A percentile compares a stretch with the other conserved stretches of the same genome.
These are phyloP conservation scores for Ctenosaura bakeri DNA, from an alignment of 2,797 vertebrate genomes.

Conservation along the genomic window DNA sequence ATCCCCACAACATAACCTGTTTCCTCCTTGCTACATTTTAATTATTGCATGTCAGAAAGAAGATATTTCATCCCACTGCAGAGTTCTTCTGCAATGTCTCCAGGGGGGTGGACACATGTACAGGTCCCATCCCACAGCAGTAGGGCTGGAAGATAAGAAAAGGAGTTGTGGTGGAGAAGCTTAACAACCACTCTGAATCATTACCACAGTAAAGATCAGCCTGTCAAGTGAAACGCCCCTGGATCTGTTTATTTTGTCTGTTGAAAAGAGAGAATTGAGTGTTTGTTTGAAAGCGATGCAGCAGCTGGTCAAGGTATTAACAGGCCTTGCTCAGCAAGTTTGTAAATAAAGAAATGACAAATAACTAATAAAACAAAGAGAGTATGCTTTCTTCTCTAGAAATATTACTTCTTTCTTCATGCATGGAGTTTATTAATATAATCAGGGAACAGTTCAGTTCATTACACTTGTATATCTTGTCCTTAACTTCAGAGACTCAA, in stretches of 20 bases:
- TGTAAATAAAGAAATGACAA: not conserved
- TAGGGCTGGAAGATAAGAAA: not conserved
- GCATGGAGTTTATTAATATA: not conserved
- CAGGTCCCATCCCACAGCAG: not conserved
- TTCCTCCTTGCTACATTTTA: conserved; percentile 57
- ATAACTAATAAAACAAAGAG: not conserved
- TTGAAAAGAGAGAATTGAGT: no score
- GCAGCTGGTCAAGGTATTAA: not conserved
- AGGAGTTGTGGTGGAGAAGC: no score
- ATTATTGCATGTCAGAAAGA: conserved; percentile 30
- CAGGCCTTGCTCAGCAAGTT: not conserved
- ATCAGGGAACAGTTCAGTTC: not conserved
- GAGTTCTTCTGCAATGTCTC: conserved; percentile 23
- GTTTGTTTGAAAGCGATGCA: not conserved
- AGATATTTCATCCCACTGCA: conserved; percentile 32
- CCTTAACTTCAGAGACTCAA: not conserved
- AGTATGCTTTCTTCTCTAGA: not conserved
- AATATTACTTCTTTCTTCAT: not conserved
- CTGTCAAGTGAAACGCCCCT: conserved; percentile 4
- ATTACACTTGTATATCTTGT: not conserved
- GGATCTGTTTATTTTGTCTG: conserved; percentile 20
- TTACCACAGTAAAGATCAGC: not conserved
- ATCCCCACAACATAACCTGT: conserved; percentile 9
- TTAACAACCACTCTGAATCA: not conserved
- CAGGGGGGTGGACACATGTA: not conserved